Evolutionary conservation across 2,113 vertebrate genomes (phyloP).

Genomic region (Cichladusa arquata): DNA sequence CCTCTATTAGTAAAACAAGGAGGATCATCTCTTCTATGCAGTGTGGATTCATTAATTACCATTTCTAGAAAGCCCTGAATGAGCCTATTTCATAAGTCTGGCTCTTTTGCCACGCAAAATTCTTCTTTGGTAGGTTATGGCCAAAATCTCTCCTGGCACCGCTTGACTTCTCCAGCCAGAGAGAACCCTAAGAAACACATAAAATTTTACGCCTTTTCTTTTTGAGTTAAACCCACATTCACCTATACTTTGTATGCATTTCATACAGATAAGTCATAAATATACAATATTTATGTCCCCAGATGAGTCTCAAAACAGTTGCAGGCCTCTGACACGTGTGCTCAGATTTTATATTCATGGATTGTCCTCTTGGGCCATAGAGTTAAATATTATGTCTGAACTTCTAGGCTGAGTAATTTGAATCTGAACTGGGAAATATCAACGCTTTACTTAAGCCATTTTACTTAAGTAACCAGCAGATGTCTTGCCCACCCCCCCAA

Average conservation of each 20-base stretch:
- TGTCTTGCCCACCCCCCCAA: background rate
- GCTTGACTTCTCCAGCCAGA: background rate
- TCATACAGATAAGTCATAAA: background rate
- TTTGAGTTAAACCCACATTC: background rate
- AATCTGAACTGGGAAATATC: background rate
- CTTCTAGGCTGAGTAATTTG: background rate
- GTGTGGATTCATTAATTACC: background rate
- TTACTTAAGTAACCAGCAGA: background rate
- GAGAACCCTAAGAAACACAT: background rate
- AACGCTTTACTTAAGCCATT: background rate
- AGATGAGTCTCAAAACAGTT: background rate
- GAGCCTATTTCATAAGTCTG: background rate
- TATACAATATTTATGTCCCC: background rate
- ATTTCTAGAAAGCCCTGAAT: background rate
- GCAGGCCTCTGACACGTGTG: accelerated
- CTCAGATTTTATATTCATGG: background rate
- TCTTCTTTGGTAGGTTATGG: background rate
- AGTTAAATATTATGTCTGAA: background rate
- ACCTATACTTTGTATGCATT: background rate
- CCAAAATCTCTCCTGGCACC: background rate
- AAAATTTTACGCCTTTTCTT: background rate
- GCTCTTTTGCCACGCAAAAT: background rate
- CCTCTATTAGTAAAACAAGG: background rate
- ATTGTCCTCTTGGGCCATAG: background rate
- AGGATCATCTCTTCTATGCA: background rate